A percentile compares a stretch with the other conserved stretches of the same genome.
phyloP scores from a whole-genome alignment of 2,888 invertebrate species.

The Drosophila affinis region DNA sequence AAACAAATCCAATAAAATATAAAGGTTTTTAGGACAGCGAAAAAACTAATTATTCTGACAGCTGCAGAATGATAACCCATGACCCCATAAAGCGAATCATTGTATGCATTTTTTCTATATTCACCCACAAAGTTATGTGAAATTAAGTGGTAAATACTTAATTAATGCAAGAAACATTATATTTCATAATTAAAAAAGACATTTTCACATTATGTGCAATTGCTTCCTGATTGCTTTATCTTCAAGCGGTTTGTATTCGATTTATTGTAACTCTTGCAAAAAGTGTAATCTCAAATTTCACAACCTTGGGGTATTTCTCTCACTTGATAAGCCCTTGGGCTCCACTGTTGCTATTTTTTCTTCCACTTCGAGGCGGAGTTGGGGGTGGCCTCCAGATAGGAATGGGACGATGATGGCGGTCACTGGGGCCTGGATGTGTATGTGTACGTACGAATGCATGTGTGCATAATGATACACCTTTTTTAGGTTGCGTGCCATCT shows the following conservation, averaged over 20 bases:
- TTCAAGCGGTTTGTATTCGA: no score
- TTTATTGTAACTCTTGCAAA: background rate
- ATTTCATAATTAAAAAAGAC: no score
- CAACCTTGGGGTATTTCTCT: background rate
- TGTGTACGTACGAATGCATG: slow-evolving; percentile 17
- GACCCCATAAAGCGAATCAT: no score
- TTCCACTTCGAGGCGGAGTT: background rate
- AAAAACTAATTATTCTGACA: background rate
- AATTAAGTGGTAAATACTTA: no score
- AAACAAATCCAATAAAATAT: background rate
- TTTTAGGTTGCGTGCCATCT: slow-evolving; percentile 57
- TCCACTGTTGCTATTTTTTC: background rate
- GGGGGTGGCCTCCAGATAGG: background rate
- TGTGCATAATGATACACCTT: slow-evolving; percentile 42
- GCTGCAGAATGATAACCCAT: no score
- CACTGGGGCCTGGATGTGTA: slow-evolving; percentile 17
- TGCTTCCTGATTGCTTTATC: no score
- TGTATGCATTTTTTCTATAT: no score
- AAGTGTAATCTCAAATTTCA: background rate
- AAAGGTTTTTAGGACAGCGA: background rate
- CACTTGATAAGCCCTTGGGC: background rate
- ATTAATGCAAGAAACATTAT: no score
- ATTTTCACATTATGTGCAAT: no score
- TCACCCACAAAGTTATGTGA: no score
- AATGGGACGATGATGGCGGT: slow-evolving; percentile 42